Evolutionary conservation across 2,888 invertebrate species (phyloP).

Genomic region (Coleophora deauratella): DNA sequence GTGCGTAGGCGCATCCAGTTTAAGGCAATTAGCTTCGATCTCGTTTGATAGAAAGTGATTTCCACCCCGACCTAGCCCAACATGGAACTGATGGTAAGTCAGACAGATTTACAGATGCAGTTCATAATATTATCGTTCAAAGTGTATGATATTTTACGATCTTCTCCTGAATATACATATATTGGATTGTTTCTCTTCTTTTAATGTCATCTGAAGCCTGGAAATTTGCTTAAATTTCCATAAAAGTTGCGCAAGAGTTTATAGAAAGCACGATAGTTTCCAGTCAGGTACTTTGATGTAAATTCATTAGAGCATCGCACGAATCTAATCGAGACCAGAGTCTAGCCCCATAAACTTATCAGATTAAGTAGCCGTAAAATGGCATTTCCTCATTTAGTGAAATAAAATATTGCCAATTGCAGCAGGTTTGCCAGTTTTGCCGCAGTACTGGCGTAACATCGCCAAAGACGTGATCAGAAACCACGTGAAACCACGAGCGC

Average conservation of each 20-base stretch:
- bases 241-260: too few species aligned
- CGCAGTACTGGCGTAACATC: conserved; percentile 6
- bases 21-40: conserved; percentile 9
- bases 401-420: conserved; percentile 10
- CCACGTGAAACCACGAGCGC: conserved; percentile 15
- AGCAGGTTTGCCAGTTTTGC: neutral
- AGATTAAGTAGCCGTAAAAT: conserved; percentile 4
- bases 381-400: conserved; percentile 8
- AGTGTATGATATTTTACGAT: too few species aligned
- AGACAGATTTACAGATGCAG: conserved; percentile 7
- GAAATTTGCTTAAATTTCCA: too few species aligned
- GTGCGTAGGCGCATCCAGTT: conserved; percentile 7
- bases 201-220: too few species aligned
- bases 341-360: conserved; percentile 6
- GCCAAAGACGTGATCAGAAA: conserved; percentile 7
- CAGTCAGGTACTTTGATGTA: too few species aligned
- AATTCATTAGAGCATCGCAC: too few species aligned
- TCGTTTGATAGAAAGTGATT: conserved; percentile 10
- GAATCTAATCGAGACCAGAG: neutral
- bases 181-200: neutral
- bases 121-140: too few species aligned
- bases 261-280: too few species aligned
- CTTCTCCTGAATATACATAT: too few species aligned
- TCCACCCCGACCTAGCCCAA: conserved; percentile 9
- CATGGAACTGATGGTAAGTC: conserved; percentile 4